Evolutionary conservation across 2,113 vertebrate genomes (phyloP).

Genomic region (Lycocorax pyrrhopterus): DNA sequence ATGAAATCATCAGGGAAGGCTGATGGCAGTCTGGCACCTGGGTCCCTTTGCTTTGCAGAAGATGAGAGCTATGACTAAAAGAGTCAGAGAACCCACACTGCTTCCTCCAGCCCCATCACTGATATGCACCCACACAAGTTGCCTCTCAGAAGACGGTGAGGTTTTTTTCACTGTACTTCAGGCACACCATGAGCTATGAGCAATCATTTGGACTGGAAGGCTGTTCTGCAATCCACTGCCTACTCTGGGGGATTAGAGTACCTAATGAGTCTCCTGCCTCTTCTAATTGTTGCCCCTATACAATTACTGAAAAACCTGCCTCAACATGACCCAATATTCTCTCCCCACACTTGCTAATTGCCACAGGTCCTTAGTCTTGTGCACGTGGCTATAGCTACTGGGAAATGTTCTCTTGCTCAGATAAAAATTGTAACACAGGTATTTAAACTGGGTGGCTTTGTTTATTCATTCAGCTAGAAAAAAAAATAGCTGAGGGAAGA

Average conservation of each 20-base stretch:
- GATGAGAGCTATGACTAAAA: not conserved
- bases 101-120: not conserved
- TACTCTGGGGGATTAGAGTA: conserved; percentile 40
- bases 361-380: not conserved
- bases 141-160: not conserved
- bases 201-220: conserved; percentile 23
- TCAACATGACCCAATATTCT: conserved; percentile 56
- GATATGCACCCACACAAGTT: not conserved
- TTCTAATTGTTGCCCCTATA: conserved; percentile 49
- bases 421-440: conserved; percentile 28
- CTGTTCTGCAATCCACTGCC: conserved; percentile 55
- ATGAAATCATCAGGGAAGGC: not conserved
- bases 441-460: conserved; percentile 41
- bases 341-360: conserved; percentile 20
- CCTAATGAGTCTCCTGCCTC: conserved; percentile 50
- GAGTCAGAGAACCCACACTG: not conserved
- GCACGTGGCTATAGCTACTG: conserved; percentile 26
- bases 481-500: conserved; percentile 4
- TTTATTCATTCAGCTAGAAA: conserved; percentile 5
- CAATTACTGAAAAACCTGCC: conserved; percentile 58
- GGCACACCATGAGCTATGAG: conserved; percentile 30
- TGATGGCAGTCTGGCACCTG: not conserved
- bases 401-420: conserved; percentile 31
- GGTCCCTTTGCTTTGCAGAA: not conserved
- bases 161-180: not conserved